Base-by-base conservation (phyloP, 1,140 invertebrate genomes). In the Prorops nasuta region DNA sequence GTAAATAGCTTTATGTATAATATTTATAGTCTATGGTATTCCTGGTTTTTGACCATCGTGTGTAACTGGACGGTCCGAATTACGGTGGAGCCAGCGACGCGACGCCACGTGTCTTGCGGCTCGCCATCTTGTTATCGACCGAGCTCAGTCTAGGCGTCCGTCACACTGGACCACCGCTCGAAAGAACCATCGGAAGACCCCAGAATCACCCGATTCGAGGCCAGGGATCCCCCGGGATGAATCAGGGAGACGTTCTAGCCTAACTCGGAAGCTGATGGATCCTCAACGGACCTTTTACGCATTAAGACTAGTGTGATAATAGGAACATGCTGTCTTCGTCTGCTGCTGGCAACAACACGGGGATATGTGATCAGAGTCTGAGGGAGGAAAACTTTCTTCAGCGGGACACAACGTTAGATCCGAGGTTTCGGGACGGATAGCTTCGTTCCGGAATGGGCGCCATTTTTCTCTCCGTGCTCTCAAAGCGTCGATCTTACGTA, bases 301-400 rank as follows among this genome's bases (percentile, higher is more conserved):
- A 44, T 74, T 75, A 73, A 72, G 74, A 77, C 74, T 77, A 77
- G 74, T 72, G 69, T 71, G 66, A 72, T 67, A 76, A 73, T 72
- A 77, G 73, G 74, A 74, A 77, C 74, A 76, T 76, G 67, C 52
- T 69, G 62, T 72, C 70, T 68, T 66, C 58, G n/a, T n/a, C n/a
- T n/a, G n/a, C n/a, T n/a, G n/a, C n/a, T n/a, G n/a, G n/a, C n/a
- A n/a, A n/a, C n/a, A n/a, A n/a, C n/a, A n/a, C n/a, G 51, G 56
- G 59, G 67, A 69, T 70, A 69, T 69, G 61, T 71, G 47, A 39
- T 49, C 20, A 37, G 34, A n/a, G n/a, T n/a, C n/a, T n/a, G n/a
- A n/a, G 12, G 24, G 24, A 28, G 24, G 12, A 7, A 28, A 28
- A 12, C 24, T 28, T 12, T 12, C 24, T 28, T 28, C 24, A 6